Conservation (phyloP, 2,797 vertebrate genomes). For the Paratrypauchen microcephalus region DNA sequence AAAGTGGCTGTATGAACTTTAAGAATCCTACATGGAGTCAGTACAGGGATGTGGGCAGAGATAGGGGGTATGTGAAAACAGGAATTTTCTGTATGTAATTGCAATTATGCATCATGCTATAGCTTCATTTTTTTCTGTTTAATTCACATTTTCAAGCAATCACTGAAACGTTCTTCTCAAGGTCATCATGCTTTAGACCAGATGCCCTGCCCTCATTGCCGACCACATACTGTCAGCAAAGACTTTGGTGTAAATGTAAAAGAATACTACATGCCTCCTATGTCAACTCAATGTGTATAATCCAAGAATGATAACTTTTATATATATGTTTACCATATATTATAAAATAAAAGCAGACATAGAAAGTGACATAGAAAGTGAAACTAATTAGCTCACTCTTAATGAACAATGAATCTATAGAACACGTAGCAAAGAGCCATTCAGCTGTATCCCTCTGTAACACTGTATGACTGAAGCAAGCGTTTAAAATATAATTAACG, state of each 20-base stretch:
- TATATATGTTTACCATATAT: neutral
- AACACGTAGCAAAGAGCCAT: neutral
- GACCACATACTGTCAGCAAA: too few species aligned
- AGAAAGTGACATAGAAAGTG: neutral
- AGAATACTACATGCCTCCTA: neutral
- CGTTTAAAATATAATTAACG: slow-evolving; percentile 45
- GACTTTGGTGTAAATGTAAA: neutral
- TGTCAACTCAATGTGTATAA: neutral
- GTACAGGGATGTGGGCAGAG: too few species aligned
- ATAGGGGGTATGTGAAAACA: too few species aligned
- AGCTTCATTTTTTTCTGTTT: too few species aligned
- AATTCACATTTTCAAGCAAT: too few species aligned
- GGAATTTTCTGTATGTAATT: too few species aligned
- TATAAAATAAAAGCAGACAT: neutral
- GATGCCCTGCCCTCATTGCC: neutral
- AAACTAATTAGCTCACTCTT: neutral
- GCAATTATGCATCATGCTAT: too few species aligned
- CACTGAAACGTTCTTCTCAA: neutral
- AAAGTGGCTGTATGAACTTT: too few species aligned
- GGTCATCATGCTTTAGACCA: neutral
- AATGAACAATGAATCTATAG: neutral
- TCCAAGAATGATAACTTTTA: neutral
- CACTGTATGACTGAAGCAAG: slow-evolving; percentile 22
- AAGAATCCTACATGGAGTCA: too few species aligned
- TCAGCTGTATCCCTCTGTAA: neutral